phyloP scores from a whole-genome alignment of 2,113 vertebrate genomes.

The Ondatra zibethicus region DNA sequence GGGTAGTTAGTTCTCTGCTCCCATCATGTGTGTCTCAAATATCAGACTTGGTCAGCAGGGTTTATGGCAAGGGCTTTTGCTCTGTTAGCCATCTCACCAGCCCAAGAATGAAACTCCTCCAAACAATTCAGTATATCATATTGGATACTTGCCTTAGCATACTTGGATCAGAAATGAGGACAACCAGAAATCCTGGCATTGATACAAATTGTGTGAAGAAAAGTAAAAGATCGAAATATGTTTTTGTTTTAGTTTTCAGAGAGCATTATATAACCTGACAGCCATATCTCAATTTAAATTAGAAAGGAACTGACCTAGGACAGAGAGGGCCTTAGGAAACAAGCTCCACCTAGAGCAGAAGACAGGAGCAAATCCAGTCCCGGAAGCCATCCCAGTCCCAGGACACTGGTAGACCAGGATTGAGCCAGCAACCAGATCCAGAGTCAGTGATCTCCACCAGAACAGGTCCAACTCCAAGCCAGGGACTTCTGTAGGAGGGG shows the following conservation, averaged over 20 bases:
- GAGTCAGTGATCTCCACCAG: too few relatives aligned
- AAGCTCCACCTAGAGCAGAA: too few relatives aligned
- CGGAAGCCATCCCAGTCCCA: too few relatives aligned
- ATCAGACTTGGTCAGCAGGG: background rate
- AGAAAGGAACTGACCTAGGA: background rate
- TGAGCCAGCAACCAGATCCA: too few relatives aligned
- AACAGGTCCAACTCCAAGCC: too few relatives aligned
- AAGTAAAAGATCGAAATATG: slow-evolving; percentile 17
- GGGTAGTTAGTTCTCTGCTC: background rate
- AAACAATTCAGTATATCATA: background rate
- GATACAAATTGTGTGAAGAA: background rate
- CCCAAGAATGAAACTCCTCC: background rate
- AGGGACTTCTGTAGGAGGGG: too few relatives aligned
- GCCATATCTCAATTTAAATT: background rate
- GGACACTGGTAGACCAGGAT: too few relatives aligned
- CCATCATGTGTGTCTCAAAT: background rate
- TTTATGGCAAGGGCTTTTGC: background rate
- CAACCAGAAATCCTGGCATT: background rate
- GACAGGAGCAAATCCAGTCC: too few relatives aligned
- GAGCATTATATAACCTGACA: background rate
- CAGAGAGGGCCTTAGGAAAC: too few relatives aligned
- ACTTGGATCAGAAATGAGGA: background rate
- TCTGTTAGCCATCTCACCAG: background rate
- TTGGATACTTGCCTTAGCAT: background rate
- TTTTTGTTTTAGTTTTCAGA: background rate